phyloP scores from a whole-genome alignment of 1,140 invertebrate genomes.

The Hycleus phaleratus region DNA sequence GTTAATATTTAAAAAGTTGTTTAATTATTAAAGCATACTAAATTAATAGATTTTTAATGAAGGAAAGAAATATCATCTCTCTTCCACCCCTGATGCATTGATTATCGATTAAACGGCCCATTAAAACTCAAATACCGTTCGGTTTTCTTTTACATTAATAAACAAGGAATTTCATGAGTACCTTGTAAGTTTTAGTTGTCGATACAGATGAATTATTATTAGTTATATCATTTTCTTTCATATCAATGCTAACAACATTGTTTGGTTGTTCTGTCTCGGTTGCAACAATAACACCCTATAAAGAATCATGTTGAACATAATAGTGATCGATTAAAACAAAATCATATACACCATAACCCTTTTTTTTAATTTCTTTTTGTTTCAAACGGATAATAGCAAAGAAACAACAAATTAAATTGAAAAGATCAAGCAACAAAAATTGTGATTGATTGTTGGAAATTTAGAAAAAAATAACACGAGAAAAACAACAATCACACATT shows the following conservation, averaged over 20 bases:
- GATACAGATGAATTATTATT: slow-evolving; percentile 21
- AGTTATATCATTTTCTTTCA: slow-evolving; percentile 27
- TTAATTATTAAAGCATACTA: too few relatives aligned
- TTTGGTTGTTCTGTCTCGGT: slow-evolving; percentile 29
- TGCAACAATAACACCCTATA: slow-evolving; percentile 35
- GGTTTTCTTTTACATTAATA: background rate
- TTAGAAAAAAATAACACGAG: background rate
- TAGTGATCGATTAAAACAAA: background rate
- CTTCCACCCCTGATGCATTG: too few relatives aligned
- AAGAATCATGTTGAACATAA: slow-evolving; percentile 22
- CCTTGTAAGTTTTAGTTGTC: slow-evolving; percentile 19
- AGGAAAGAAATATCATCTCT: too few relatives aligned
- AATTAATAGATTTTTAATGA: too few relatives aligned
- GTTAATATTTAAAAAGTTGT: too few relatives aligned
- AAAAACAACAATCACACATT: background rate
- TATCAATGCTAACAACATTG: slow-evolving; percentile 36
- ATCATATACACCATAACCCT: background rate
- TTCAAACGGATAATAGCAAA: background rate
- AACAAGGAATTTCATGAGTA: slow-evolving; percentile 4
- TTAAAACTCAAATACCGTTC: background rate
- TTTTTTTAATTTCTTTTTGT: background rate
- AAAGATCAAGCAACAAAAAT: background rate
- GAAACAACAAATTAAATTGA: background rate
- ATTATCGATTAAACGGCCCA: too few relatives aligned
- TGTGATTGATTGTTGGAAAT: background rate